Conservation (phyloP, 2,113 vertebrate species). For the Petrocephalus zakoni region DNA sequence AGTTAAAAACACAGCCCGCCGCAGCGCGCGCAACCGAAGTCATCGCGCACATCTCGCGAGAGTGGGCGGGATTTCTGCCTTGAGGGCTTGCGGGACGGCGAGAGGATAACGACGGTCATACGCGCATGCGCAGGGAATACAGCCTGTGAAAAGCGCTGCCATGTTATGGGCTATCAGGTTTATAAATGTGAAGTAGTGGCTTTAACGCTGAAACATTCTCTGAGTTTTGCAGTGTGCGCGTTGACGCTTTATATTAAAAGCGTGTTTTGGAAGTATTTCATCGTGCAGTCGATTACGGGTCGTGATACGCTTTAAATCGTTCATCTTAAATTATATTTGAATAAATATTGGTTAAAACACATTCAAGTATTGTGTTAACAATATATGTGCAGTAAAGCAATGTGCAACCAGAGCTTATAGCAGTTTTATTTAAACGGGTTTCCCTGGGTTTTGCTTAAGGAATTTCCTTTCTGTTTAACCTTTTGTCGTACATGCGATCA, state of each 20-base stretch:
- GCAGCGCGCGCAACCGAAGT: slow-evolving; percentile 12
- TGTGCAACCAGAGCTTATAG: not conserved
- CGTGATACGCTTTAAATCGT: not conserved
- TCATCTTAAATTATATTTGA: not conserved
- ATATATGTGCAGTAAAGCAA: not conserved
- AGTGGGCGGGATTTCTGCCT: not conserved
- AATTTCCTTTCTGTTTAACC: not conserved
- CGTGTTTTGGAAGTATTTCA: not conserved
- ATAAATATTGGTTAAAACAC: not conserved
- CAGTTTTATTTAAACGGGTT: not conserved
- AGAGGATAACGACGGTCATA: not conserved
- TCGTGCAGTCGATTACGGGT: not conserved
- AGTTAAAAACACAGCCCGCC: slow-evolving; percentile 17
- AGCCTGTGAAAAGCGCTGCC: not conserved
- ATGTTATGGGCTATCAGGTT: not conserved
- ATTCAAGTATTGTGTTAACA: not conserved
- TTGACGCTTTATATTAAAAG: not conserved
- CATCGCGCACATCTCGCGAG: slow-evolving; percentile 13
- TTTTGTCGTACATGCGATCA: not conserved
- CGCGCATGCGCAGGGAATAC: not conserved
- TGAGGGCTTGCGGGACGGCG: not conserved
- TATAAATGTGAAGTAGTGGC: not conserved
- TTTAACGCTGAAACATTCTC: not conserved
- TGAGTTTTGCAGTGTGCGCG: not conserved
- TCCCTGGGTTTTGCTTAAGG: not conserved